A percentile compares a stretch with the other conserved stretches of the same genome.
Evolutionary conservation across 2,888 invertebrate genomes (phyloP).

Genomic region (Amphimallon solstitiale): DNA sequence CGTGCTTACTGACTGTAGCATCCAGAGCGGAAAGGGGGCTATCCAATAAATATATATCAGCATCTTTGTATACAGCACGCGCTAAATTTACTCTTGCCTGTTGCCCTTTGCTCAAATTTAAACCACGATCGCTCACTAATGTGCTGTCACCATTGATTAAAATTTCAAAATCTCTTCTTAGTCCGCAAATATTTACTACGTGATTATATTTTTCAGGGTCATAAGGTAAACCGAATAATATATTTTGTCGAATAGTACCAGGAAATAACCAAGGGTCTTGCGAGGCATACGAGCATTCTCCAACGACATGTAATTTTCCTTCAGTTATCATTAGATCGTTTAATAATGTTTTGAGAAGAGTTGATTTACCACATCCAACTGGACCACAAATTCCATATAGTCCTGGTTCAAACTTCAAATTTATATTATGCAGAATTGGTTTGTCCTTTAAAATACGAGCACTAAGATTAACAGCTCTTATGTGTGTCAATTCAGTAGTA

Average conservation of each 20-base stretch:
- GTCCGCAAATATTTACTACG: slow-evolving; percentile 71
- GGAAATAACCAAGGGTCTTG: slow-evolving; percentile 71
- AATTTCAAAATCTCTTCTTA: slow-evolving; percentile 73
- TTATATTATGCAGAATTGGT: slow-evolving; percentile 27
- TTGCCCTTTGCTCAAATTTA: slow-evolving; percentile 83
- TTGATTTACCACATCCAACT: slow-evolving; percentile 66
- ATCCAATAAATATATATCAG: slow-evolving; percentile 79
- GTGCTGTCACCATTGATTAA: slow-evolving; percentile 79
- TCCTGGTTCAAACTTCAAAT: slow-evolving; percentile 27
- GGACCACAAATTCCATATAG: slow-evolving; percentile 35
- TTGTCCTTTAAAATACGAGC: slow-evolving; percentile 23
- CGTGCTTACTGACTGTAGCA: slow-evolving; percentile 73
- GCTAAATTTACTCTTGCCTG: slow-evolving; percentile 81
- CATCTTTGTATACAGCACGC: slow-evolving; percentile 76
- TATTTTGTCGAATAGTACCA: slow-evolving; percentile 75
- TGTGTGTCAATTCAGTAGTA: not conserved
- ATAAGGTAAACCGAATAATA: slow-evolving; percentile 74
- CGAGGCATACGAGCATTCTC: slow-evolving; percentile 66
- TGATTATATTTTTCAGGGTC: slow-evolving; percentile 67
- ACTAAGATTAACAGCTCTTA: slow-evolving; percentile 18
- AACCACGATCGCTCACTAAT: slow-evolving; percentile 80
- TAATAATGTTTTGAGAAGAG: slow-evolving; percentile 66
- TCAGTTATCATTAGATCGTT: slow-evolving; percentile 73
- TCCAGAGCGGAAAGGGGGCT: slow-evolving; percentile 84
- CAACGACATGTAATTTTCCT: slow-evolving; percentile 73